Evolutionary conservation across 2,113 vertebrate genomes (phyloP), one percentile per base, ranked within the genome.

Genomic region (Calyptommatus sinebrachiatus): DNA sequence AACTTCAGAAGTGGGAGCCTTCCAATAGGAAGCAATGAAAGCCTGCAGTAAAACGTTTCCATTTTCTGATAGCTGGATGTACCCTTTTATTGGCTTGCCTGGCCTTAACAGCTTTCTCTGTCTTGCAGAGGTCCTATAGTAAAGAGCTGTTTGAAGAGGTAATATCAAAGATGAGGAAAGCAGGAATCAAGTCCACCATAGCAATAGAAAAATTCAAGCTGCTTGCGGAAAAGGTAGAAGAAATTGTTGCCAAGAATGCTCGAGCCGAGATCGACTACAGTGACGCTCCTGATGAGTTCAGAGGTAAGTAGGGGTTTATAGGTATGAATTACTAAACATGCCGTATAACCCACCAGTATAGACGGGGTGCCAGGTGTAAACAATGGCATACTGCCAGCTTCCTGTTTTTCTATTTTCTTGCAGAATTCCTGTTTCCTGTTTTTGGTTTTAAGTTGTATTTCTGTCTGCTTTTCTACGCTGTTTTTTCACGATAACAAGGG

Each of bases 161-260:
- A 0, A 99, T 99, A 89, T 99, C 96, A 4, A 99, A 99, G 94
- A 98, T 99, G 98, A 97, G 95, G 74, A 99, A 99, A 89, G 98
- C 98, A 50, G 98, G 98, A 61, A 99, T 99, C 90, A 99, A 99
- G 71, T 99, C 98, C 26, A 99, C 97, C 4, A 99, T 99, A 77
- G 98, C 98, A 35, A 99, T 99, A 87, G 98, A 99, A 89, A 99
- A 99, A 93, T 99, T 99, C 89, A 99, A 98, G 88, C 97, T 99
- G 84, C 95, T 99, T 46, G 97, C 95, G 0, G 98, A 99, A 87
- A 99, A 98, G 57, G 98, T 99, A 78, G 98, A 99, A 72, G 97
- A 99, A 89, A 99, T 98, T 1, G 98, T 99, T 26, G 97, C 97
- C 81, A 97, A 96, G 92, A 99, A 99, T 2, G 98, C 97, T 9